Evolutionary conservation across 2,888 invertebrate species (phyloP).

Genomic region (Drosophila tanythrix): DNA sequence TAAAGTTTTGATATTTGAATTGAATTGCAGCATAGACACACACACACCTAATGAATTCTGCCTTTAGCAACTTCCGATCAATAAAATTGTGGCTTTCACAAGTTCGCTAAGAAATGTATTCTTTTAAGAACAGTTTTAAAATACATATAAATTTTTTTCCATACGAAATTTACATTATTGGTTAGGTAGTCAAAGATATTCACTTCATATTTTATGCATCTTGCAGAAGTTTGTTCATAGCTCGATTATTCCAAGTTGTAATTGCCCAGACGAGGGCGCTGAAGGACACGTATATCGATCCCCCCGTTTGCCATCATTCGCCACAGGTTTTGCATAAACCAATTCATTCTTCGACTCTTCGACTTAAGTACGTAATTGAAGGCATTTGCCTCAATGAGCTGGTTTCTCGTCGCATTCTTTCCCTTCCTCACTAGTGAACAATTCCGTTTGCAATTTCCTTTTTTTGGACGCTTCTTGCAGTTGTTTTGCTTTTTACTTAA

Average conservation of each 20-base stretch:
- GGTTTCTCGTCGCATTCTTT: conserved; percentile 10
- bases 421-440: conserved; percentile 28
- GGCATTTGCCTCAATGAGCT: conserved; percentile 1
- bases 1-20: conserved; percentile 37
- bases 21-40: conserved; percentile 19
- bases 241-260: conserved; percentile 26
- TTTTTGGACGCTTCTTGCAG: too few species aligned
- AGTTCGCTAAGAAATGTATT: conserved; percentile 2
- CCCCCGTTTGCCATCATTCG: neutral
- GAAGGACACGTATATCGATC: neutral
- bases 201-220: neutral
- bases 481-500: too few species aligned
- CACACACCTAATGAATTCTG: conserved; percentile 49
- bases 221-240: neutral
- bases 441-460: too few species aligned
- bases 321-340: conserved; percentile 15
- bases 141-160: neutral
- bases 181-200: neutral
- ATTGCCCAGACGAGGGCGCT: conserved; percentile 18
- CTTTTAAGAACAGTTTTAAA: neutral
- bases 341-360: conserved; percentile 19
- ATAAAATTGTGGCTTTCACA: conserved; percentile 71
- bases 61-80: conserved; percentile 58
- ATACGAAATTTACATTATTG: neutral
- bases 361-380: conserved; percentile 28